Base-by-base conservation (phyloP, 2,113 vertebrate species). In the Melanerpes formicivorus region DNA sequence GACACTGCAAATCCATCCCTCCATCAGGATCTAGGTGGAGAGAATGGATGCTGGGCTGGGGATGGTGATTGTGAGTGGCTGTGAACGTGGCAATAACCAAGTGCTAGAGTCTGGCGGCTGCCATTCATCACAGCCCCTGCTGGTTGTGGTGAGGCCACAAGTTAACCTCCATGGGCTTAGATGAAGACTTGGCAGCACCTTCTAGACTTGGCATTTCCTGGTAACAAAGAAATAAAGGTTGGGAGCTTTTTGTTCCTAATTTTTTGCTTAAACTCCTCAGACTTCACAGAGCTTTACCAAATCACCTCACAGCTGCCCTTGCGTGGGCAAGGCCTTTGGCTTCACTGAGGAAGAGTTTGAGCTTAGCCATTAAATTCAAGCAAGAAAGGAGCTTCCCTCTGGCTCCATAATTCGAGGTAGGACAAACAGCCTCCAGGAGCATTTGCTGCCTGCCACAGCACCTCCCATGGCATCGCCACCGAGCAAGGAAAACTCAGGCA, bases 11-110 rank as follows among this genome's bases (percentile, higher is more conserved):
- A 91, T 6, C 27, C 66, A 9, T 21, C 8, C 71, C 56, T 77
- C 72, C 59, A 23, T 67, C 29, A 6, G 32, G 62, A 77, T 67
- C 27, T 37, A 1, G 3, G 32, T 11, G 67, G 62, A 48, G 66
- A 17, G 55, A 23, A 22, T 1, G 30, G 77, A 25, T 26, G 54
- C 54, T 40, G 66, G 9, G 21, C 21, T 3, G 34, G 52, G 19
- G 4, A 5, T 0, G 19, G 2, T 12, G 79, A 7, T 2, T 18
- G 37, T 3, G 29, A 21, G 10, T 3, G 37, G 69, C n/a, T 30
- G 62, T 1, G 48, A 70, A 18, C 0, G 13, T 5, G 17, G 65
- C 62, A 26, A 11, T 59, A 18, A 73, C 9, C 26, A 25, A 5
- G 52, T 16, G 9, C 14, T 14, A 3, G 32, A 32, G n/a, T 19